A percentile compares a stretch with the other conserved stretches of the same genome.
phyloP scores from a whole-genome alignment of 2,888 invertebrate species.

The Andrena bicolor region DNA sequence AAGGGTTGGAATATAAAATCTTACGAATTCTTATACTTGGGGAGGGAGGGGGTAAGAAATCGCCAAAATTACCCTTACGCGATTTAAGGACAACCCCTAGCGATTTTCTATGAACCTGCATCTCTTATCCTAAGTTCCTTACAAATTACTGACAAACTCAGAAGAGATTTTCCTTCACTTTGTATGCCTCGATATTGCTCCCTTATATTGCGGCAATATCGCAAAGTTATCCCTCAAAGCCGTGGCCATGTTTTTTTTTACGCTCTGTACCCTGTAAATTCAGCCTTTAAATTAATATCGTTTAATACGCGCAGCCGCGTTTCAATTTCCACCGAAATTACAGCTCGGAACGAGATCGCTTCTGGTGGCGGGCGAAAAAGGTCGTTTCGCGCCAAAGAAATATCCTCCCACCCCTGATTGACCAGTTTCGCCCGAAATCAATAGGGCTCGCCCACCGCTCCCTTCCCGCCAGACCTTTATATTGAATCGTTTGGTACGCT shows the following conservation, averaged over 20 bases:
- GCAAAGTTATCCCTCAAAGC: neutral
- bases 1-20: no score
- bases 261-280: neutral
- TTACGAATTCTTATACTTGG: no score
- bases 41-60: no score
- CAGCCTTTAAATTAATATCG: constrained; percentile 3
- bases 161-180: no score
- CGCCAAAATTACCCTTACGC: no score
- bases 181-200: no score
- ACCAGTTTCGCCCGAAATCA: constrained; percentile 69
- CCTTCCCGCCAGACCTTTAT: constrained; percentile 49
- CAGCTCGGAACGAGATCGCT: neutral
- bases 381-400: constrained; percentile 62
- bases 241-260: neutral
- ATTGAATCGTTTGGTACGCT: constrained; percentile 57
- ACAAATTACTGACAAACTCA: neutral
- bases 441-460: constrained; percentile 63
- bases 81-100: neutral
- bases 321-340: constrained; percentile 32
- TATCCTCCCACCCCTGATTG: constrained; percentile 61
- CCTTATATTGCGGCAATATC: no score
- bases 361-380: constrained; percentile 45
- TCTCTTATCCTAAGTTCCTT: neutral
- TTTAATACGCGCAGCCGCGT: constrained; percentile 3
- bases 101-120: neutral